Evolutionary conservation across 1,140 invertebrate species (phyloP), one percentile per base, ranked within the genome.

Genomic region (Drosophila littoralis): DNA sequence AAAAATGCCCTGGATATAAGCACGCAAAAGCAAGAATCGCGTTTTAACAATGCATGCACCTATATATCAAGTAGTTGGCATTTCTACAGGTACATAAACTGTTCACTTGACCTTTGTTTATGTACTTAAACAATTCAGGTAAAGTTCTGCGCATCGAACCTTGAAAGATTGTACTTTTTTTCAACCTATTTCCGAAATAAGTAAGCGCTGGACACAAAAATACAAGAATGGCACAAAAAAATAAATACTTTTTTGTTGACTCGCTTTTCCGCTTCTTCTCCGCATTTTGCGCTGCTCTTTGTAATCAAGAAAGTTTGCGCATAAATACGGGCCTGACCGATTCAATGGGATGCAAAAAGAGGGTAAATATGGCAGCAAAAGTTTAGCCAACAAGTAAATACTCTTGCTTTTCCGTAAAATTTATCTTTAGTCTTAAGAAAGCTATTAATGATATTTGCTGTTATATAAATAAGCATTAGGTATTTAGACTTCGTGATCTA

Each of bases 251-350:
- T 59, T 58, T 32, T 67, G 55, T 51, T 77, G 63, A 67, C 70
- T 79, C 45, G 48, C 40, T 48, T 73, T 68, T 67, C 51, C 63
- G 32, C 75, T 61, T 38, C 52, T 76, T 69, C 15, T 7, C 43
- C 43, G 15, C 45, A 32, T 52, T 45, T 15, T 66, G 35, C 17
- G 12, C 54, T 54, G 40, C 40, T 57, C 73, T 70, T 86, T 63
- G 70, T 60, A 85, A 85, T 85, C 82, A 85, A 83, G 77, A 72
- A 76, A 48, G 46, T 40, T 60, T 46, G 52, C 61, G 60, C 63
- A 75, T 71, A 79, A 82, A 82, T 83, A 84, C 84, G 75, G 76
- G 60, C 68, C 59, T 77, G 73, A 46, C 72, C 67, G 43, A 52
- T 54, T 43, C 51, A 61, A 48, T 77, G 46, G 51, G 28, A 69